Evolutionary conservation across 2,113 vertebrate species (phyloP).

Genomic region (Furnarius figulus): DNA sequence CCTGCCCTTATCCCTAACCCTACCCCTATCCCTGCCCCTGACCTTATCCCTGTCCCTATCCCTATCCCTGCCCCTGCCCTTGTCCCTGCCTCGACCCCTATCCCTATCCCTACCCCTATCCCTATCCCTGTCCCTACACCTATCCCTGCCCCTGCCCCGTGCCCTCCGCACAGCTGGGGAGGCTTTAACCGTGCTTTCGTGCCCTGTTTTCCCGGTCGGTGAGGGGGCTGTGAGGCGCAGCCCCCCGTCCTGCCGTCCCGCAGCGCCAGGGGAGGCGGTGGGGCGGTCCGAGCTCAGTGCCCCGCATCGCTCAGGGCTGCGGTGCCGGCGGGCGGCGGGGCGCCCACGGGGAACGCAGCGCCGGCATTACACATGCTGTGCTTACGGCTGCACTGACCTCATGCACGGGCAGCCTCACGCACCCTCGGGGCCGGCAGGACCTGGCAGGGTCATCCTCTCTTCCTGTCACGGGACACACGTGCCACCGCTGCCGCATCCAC

Average conservation of each 20-base stretch:
- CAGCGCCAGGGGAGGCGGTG: not conserved
- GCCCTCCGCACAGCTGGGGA: not conserved
- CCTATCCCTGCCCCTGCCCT: no score
- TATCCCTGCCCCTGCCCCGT: no score
- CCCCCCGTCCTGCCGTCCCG: not conserved
- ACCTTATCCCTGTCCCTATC: no score
- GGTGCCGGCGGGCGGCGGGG: not conserved
- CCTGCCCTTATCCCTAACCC: no score
- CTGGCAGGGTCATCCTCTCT: not conserved
- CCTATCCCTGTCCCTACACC: no score
- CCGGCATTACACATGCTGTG: not conserved
- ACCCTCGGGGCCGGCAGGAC: not conserved
- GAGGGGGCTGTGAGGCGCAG: not conserved
- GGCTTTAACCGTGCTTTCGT: not conserved
- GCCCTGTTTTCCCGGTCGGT: not conserved
- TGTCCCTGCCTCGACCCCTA: no score
- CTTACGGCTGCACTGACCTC: not conserved
- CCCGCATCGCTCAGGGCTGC: not conserved
- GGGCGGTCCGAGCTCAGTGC: not conserved
- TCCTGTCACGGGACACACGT: not conserved
- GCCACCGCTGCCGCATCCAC: not conserved
- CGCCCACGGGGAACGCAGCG: not conserved
- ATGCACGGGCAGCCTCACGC: not conserved
- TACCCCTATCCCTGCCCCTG: no score
- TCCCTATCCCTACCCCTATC: no score